Conservation (phyloP, 1,140 invertebrate genomes). For the Cherax destructor region DNA sequence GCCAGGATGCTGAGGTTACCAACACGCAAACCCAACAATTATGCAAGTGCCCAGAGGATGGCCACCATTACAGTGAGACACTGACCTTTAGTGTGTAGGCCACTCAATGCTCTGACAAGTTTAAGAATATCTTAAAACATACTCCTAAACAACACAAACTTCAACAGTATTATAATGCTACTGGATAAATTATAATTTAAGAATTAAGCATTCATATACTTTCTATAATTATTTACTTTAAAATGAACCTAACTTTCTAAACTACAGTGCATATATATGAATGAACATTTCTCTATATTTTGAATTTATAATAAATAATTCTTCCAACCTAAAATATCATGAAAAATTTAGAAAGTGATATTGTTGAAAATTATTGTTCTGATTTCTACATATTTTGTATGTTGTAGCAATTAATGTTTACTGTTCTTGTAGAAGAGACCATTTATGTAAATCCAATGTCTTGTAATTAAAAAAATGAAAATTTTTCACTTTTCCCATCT, state of each 20-base stretch:
- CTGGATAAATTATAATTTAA: background rate
- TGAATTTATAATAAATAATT: background rate
- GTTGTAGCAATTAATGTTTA: background rate
- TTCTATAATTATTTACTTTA: background rate
- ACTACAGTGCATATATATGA: background rate
- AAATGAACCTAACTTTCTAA: background rate
- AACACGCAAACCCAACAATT: constrained; percentile 22
- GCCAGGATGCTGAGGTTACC: constrained; percentile 76
- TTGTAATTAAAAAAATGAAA: background rate
- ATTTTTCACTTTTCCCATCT: background rate
- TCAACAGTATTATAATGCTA: background rate
- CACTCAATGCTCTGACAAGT: background rate
- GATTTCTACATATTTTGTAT: background rate
- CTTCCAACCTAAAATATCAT: background rate
- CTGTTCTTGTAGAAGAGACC: background rate
- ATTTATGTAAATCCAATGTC: background rate
- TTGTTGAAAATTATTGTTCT: background rate
- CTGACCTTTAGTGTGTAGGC: constrained; percentile 9
- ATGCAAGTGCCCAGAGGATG: constrained; percentile 9
- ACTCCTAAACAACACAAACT: background rate
- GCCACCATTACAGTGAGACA: constrained; percentile 46
- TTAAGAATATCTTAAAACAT: background rate
- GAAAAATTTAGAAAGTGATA: background rate
- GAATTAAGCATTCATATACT: background rate
- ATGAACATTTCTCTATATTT: background rate